Evolutionary conservation across 2,888 invertebrate genomes (phyloP).

Genomic region (Caradrina clavipalpis): DNA sequence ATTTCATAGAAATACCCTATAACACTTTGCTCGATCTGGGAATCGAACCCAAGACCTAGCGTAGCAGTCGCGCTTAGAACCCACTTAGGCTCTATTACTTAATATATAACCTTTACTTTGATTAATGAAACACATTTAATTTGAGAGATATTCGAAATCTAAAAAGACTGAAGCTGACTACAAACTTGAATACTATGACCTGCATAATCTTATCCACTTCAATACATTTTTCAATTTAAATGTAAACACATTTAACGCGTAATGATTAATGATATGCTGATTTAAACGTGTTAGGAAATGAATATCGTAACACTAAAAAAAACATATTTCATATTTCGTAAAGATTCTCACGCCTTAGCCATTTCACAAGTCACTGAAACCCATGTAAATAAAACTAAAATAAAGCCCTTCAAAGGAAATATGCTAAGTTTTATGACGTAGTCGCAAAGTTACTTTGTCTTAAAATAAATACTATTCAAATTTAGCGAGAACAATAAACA

Average conservation of each 20-base stretch:
- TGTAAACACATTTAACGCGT: background rate
- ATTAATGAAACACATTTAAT: conserved; percentile 8
- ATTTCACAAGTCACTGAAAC: conserved; percentile 5
- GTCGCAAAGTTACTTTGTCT: background rate
- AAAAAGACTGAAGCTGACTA: background rate
- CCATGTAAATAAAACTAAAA: background rate
- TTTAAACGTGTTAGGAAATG: background rate
- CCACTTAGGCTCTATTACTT: conserved; percentile 22
- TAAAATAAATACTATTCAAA: background rate
- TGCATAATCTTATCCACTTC: background rate
- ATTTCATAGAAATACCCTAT: too few species aligned
- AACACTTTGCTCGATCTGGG: too few species aligned
- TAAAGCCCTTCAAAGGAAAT: conserved; percentile 17
- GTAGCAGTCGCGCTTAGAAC: too few species aligned
- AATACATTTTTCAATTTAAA: background rate
- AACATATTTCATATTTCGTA: background rate
- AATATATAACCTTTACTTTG: conserved; percentile 36
- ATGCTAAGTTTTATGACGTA: background rate
- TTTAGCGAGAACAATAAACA: background rate
- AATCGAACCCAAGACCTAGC: too few species aligned
- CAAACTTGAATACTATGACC: background rate
- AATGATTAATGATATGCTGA: background rate
- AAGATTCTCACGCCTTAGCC: background rate
- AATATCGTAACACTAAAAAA: background rate
- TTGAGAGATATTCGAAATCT: conserved; percentile 1